A percentile compares a stretch with the other conserved stretches of the same genome.
phyloP scores from a whole-genome alignment of 2,888 invertebrate species.

The Pegoplata infirma region DNA sequence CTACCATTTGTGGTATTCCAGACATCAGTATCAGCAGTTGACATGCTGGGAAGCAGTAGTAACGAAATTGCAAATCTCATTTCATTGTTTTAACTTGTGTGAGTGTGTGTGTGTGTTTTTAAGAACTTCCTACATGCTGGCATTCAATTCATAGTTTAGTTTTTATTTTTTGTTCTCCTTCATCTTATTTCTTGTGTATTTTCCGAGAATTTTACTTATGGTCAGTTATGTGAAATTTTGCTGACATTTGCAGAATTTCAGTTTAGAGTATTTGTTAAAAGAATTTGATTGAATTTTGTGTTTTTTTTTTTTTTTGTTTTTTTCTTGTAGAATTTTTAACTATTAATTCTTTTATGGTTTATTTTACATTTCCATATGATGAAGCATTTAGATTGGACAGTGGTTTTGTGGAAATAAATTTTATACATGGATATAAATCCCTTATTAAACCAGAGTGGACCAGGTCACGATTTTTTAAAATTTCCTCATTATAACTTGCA shows the following conservation, averaged over 20 bases:
- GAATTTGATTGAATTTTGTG: background rate
- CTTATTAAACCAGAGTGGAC: too few species aligned
- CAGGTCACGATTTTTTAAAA: too few species aligned
- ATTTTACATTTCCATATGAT: background rate
- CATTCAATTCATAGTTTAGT: constrained; percentile 14
- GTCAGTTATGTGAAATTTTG: constrained; percentile 41
- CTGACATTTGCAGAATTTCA: constrained; percentile 38
- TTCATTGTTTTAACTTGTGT: background rate
- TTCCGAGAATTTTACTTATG: background rate
- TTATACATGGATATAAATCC: too few species aligned
- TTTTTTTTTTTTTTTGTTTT: background rate
- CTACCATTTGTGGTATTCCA: constrained; percentile 48
- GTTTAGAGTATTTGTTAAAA: background rate
- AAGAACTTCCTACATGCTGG: constrained; percentile 15
- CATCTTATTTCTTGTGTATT: background rate
- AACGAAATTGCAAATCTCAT: background rate
- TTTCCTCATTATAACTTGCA: too few species aligned
- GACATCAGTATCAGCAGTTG: constrained; percentile 28
- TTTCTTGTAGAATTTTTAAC: too few species aligned
- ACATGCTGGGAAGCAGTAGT: constrained; percentile 7
- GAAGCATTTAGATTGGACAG: background rate
- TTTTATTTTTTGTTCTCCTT: background rate
- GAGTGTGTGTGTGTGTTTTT: background rate
- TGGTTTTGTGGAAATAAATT: background rate
- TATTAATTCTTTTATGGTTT: background rate